Percentiles rank a stretch among this genome's conserved stretches.
Evolutionary conservation across 2,888 invertebrate genomes (phyloP).

Genomic region (Abrostola triplasia): DNA sequence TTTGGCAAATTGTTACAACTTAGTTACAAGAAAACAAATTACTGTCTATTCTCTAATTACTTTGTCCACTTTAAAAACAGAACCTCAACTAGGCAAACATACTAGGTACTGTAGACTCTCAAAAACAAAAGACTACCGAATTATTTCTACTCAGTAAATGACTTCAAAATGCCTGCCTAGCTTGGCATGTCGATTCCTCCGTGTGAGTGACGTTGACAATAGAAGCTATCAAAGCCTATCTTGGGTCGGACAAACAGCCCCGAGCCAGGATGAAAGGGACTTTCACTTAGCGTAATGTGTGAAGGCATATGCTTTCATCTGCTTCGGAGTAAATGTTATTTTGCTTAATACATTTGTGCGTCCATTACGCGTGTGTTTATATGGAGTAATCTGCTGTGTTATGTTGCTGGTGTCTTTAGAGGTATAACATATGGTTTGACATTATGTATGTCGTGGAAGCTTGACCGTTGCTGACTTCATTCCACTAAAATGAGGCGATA

Average conservation of each 20-base stretch:
- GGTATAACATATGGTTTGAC: neutral
- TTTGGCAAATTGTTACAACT: too few relatives aligned
- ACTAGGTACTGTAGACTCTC: too few relatives aligned
- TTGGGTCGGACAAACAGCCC: constrained; percentile 65
- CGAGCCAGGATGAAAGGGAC: constrained; percentile 64
- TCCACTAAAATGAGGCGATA: too few relatives aligned
- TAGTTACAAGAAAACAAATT: too few relatives aligned
- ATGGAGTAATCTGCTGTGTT: constrained; percentile 20
- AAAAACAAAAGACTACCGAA: too few relatives aligned
- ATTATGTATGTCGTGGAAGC: too few relatives aligned
- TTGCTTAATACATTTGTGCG: constrained; percentile 40
- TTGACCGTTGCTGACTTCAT: too few relatives aligned
- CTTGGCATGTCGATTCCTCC: neutral
- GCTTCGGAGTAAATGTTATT: constrained; percentile 57
- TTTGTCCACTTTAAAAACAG: too few relatives aligned
- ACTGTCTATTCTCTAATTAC: too few relatives aligned
- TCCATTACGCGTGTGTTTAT: constrained; percentile 29
- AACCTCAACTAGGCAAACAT: too few relatives aligned
- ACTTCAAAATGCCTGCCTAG: too few relatives aligned
- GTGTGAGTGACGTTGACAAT: constrained; percentile 22
- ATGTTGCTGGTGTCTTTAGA: constrained; percentile 7
- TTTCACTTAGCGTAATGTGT: constrained; percentile 61
- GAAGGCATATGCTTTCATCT: constrained; percentile 55
- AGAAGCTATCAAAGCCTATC: constrained; percentile 51
- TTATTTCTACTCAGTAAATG: too few relatives aligned